Evolutionary conservation across 2,888 invertebrate genomes (phyloP), one percentile per base, ranked within the genome.

Genomic region (Amorpha juglandis): DNA sequence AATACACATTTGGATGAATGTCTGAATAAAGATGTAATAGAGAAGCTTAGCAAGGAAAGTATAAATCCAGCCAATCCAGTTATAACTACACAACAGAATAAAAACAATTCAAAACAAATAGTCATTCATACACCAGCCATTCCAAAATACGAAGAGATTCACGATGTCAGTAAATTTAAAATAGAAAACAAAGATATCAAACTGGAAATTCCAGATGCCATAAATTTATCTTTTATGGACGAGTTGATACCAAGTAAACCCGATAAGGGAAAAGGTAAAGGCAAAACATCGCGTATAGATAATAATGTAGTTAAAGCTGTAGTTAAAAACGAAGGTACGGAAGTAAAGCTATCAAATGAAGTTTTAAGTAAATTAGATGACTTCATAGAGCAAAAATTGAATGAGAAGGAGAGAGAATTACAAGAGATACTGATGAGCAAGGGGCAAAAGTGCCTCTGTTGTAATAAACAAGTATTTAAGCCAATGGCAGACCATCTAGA

Each of bases 1-100:
- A 93, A 94, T 70, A 75, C 67, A 58, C 94, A 94, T 77, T 74
- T 93, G 73, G 92, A 93, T 79, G 89, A 90, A 78, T 94, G 94
- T 78, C 77, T 94, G 14, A 92, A 91, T 71, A 90, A 80, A 76
- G 87, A 85, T 48, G 71, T 89, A 0, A 83, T 92, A 67, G 80
- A 87, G 52, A 79, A 79, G 69, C 71, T 91, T 21, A 78, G 70
- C 55, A 72, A 78, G 62, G 73, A 76, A 48, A 63, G 62, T 9
- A 65, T 69, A 62, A 35, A 48, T 33, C 55, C 45, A 21, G 27
- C 42, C 58, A 68, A 33, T 35, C 7, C 19, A 6, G 12, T 12
- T 6, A 11, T 6, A 42, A 58, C 42, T 42, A 12, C 38, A 0
- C 42, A 42, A 14, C 6, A 16, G 19, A 38, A 35, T 35, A 14